Base-by-base conservation (phyloP, 2,113 vertebrate species). In the Dolichallabes microphthalmus region DNA sequence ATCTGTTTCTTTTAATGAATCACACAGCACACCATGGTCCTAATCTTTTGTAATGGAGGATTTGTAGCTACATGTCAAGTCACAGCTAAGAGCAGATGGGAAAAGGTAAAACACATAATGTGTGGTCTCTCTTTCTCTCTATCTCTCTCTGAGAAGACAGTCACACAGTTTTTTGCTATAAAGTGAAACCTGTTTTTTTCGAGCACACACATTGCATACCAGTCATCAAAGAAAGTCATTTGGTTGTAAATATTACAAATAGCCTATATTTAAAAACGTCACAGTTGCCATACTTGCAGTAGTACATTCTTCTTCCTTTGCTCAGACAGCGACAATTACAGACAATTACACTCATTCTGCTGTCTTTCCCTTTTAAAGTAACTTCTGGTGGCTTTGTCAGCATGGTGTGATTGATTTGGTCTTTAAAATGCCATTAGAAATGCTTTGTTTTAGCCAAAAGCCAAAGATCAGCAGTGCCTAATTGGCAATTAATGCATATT, bases 301-400 rank as follows among this genome's bases (percentile, higher is more conserved):
- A 17, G 19, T 53, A 35, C 13, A 39, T 55, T 35, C 25, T 22
- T 61, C 73, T 66, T 84, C 20, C 11, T 69, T 20, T 80, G 32
- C 52, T 50, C 53, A 69, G 52, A 71, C 63, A 53, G 27, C 25
- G 64, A 85, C 45, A 80, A 60, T 80, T 80, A 60, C 25, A 50
- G 32, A 80, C 12, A 79, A 60, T 79, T 60, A 79, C 20, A 22
- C 63, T 66, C 61, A 20, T 73, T 83, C 53, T 60, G 35, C 82
- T 35, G 52, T 71, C 53, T 22, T 82, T 53, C 30, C 9, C 22
- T 66, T 66, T 53, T 82, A 66, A 64, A 79, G 64, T 50, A 60
- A 80, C 50, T 53, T 85, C 76, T 71, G 53, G 17, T 71, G 32
- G 76, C 83, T 57, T 85, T 79, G 63, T 85, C 83, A 69, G 75